Percentiles rank a stretch among this genome's conserved stretches.
These are phyloP conservation scores for Plebejus argus DNA, from an alignment of 2,888 invertebrate species.

Conservation along the genomic window DNA sequence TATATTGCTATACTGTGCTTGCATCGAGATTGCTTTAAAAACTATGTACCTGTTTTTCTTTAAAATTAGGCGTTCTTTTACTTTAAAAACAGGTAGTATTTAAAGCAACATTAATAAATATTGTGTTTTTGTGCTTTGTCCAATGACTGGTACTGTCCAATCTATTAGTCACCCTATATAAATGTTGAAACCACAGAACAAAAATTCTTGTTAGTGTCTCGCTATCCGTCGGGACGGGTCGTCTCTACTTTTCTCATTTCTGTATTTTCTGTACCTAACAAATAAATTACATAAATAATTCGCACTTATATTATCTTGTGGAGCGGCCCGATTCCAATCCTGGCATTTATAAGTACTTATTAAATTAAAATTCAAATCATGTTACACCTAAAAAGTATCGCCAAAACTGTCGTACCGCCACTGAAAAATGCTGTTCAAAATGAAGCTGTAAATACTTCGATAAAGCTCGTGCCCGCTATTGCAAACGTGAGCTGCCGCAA, in stretches of 20 bases:
- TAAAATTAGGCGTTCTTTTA: no score
- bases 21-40: no score
- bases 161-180: no score
- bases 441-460: conserved; percentile 81
- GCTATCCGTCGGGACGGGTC: conserved; percentile 75
- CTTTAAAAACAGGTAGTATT: no score
- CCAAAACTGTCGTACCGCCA: conserved; percentile 80
- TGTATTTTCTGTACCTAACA: no score
- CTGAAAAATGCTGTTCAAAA: conserved; percentile 79
- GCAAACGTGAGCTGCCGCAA: conserved; percentile 76
- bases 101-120: no score
- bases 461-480: conserved; percentile 83
- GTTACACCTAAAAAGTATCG: conserved; percentile 87
- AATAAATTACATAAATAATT: conserved; percentile 54
- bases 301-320: conserved; percentile 60
- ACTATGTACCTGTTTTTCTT: no score
- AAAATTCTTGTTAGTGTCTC: conserved; percentile 36
- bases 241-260: conserved; percentile 68
- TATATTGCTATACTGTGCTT: no score
- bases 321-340: conserved; percentile 72
- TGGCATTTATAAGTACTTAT: conserved; percentile 64
- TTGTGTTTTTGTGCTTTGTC: no score
- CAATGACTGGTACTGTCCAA: no score
- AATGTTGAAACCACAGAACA: conserved; percentile 5
- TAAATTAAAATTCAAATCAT: conserved; percentile 61